Percentiles rank a stretch among this genome's conserved stretches.
These are phyloP conservation scores for Graptemys geographica DNA, from an alignment of 2,797 vertebrate species.

Conservation along the genomic window DNA sequence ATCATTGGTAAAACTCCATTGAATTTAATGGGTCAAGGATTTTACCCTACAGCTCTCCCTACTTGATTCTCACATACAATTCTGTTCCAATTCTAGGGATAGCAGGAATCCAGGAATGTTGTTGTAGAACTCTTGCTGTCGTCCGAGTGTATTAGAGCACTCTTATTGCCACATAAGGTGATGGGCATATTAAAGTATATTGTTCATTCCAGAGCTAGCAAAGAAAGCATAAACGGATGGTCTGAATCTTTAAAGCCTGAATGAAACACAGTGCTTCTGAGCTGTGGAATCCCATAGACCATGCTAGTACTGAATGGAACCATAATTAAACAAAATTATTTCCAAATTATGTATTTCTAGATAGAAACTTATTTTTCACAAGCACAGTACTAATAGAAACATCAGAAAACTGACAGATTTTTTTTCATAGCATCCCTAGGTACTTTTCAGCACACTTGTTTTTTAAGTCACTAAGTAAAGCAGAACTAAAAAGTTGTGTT, in stretches of 20 bases:
- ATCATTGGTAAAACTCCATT: not conserved
- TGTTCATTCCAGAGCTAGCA: not conserved
- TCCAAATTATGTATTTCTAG: not conserved
- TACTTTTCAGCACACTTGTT: not conserved
- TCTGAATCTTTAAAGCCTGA: not conserved
- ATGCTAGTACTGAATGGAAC: not conserved
- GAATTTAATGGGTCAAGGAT: not conserved
- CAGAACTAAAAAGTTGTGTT: not conserved
- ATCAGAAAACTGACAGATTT: not conserved
- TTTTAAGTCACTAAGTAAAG: constrained; percentile 36
- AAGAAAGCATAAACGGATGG: not conserved
- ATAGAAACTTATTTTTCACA: not conserved
- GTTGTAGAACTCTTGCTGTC: constrained; percentile 1
- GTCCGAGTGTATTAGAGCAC: not conserved
- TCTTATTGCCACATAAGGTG: not conserved
- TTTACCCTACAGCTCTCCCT: not conserved
- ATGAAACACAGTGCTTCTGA: not conserved
- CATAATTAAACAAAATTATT: not conserved
- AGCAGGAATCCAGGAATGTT: not conserved
- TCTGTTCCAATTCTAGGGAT: not conserved
- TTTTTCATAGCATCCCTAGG: not conserved
- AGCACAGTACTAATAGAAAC: not conserved
- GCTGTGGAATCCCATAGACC: not conserved
- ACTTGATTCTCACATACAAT: not conserved
- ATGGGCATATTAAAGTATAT: not conserved